phyloP scores from a whole-genome alignment of 2,113 vertebrate species.

The Sula dactylatra region DNA sequence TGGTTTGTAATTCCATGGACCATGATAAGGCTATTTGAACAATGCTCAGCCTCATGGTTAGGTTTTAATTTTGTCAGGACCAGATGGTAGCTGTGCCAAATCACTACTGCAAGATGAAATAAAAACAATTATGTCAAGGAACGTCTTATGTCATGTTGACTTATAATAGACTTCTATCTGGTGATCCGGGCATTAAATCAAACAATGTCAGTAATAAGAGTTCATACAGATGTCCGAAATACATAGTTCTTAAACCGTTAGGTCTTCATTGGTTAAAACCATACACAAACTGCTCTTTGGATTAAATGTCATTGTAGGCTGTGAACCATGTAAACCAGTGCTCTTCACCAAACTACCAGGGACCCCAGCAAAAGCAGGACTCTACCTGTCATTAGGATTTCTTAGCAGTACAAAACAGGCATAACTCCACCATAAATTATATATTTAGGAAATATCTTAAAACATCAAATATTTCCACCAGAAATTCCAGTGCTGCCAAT shows the following conservation, averaged over 20 bases:
- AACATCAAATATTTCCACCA: neutral
- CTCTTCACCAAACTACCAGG: neutral
- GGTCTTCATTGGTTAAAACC: neutral
- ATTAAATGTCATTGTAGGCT: neutral
- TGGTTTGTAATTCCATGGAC: neutral
- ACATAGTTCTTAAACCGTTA: neutral
- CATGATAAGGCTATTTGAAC: neutral
- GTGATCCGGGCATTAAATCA: neutral
- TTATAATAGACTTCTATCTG: neutral
- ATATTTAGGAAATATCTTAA: neutral
- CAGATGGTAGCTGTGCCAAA: neutral
- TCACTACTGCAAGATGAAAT: conserved; percentile 16
- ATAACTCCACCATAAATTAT: neutral
- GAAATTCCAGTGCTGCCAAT: neutral
- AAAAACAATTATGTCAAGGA: neutral
- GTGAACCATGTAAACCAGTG: neutral
- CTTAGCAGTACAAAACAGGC: neutral
- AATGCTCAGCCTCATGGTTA: neutral
- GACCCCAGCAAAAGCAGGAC: neutral
- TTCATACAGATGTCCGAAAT: neutral
- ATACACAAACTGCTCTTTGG: neutral
- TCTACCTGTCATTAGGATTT: neutral
- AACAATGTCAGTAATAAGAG: neutral
- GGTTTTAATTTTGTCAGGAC: neutral
- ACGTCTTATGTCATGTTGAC: neutral